These are phyloP conservation scores for Ophraella communa DNA, from an alignment of 2,888 invertebrate genomes.

Conservation along the genomic window DNA sequence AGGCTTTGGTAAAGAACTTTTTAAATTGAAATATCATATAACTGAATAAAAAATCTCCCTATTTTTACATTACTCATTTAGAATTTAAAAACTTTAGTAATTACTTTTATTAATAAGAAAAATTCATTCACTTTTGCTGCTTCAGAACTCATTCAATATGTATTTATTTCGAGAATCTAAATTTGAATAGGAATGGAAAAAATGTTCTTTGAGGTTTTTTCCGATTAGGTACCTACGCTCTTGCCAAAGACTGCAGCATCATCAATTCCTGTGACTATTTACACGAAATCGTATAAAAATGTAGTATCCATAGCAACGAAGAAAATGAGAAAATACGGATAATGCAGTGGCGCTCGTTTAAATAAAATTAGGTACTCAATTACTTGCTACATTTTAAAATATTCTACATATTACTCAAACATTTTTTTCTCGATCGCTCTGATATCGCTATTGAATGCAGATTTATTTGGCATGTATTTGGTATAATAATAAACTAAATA, in stretches of 20 bases:
- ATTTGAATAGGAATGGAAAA: not conserved
- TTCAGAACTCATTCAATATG: not conserved
- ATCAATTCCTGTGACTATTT: conserved; percentile 33
- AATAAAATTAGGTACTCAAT: too few species aligned
- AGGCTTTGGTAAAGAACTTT: too few species aligned
- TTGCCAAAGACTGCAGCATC: conserved; percentile 12
- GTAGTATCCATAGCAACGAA: conserved; percentile 30
- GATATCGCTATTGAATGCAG: too few species aligned
- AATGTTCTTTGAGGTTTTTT: conserved; percentile 6
- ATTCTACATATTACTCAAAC: too few species aligned
- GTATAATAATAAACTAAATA: too few species aligned
- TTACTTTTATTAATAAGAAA: not conserved
- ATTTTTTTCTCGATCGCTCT: too few species aligned
- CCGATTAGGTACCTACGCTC: conserved; percentile 4
- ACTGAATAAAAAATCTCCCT: too few species aligned
- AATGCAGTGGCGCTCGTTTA: not conserved
- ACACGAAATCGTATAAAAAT: conserved; percentile 31
- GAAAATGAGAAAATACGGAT: not conserved
- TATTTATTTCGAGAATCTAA: not conserved
- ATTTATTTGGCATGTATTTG: too few species aligned
- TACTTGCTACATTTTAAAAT: too few species aligned
- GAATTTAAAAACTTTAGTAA: not conserved
- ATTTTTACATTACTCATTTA: too few species aligned
- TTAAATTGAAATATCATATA: too few species aligned
- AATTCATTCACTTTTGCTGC: not conserved